A percentile compares a stretch with the other conserved stretches of the same genome.
Evolutionary conservation across 2,797 vertebrate species (phyloP).

Genomic region (Petrocephalus sullivani): DNA sequence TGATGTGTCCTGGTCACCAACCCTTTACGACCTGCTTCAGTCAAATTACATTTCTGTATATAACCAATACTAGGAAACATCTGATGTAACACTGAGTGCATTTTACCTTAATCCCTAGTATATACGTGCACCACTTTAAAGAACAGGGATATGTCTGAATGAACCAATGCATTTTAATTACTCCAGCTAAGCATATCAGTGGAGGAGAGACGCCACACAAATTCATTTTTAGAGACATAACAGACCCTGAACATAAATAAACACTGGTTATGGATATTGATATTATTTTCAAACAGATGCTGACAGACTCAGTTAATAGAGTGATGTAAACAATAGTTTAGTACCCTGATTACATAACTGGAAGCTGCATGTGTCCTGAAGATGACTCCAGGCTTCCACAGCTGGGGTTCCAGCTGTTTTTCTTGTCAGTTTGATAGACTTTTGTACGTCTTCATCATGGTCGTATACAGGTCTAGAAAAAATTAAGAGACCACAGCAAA

Average conservation of each 20-base stretch:
- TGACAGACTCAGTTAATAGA: neutral
- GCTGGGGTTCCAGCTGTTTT: slow-evolving; percentile 43
- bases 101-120: neutral
- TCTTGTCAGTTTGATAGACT: slow-evolving; percentile 53
- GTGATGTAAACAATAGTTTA: neutral
- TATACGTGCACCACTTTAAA: neutral
- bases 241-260: slow-evolving; percentile 9
- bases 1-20: neutral
- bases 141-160: neutral
- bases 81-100: neutral
- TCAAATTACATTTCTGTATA: neutral
- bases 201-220: neutral
- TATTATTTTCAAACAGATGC: slow-evolving; percentile 12
- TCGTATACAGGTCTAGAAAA: neutral
- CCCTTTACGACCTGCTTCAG: neutral
- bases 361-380: neutral
- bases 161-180: neutral
- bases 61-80: neutral
- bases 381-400: neutral
- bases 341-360: neutral
- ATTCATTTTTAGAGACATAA: slow-evolving; percentile 10
- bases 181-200: neutral
- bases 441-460: slow-evolving; percentile 54
- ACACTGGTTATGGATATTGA: neutral
- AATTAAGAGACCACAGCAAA: too few relatives aligned